phyloP scores from a whole-genome alignment of 1,140 invertebrate species.

The Pogonus chalceus region DNA sequence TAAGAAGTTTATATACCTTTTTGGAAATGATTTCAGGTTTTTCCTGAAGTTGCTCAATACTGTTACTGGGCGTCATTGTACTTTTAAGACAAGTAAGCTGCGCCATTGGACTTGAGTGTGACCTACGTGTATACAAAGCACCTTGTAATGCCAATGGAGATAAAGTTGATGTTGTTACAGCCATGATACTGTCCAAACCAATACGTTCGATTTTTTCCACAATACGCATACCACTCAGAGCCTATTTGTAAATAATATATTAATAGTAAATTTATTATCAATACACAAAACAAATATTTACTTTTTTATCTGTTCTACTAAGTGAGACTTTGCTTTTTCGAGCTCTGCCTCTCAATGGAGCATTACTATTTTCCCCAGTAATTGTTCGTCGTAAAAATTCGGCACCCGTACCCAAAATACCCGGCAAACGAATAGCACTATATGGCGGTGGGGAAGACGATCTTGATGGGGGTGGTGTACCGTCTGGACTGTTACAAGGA shows the following conservation, averaged over 20 bases:
- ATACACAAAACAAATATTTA: conserved; percentile 6
- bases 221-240: conserved; percentile 31
- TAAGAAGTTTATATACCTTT: background rate
- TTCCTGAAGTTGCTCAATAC: conserved; percentile 24
- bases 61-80: conserved; percentile 35
- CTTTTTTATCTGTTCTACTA: conserved; percentile 22
- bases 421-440: conserved; percentile 40
- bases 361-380: conserved; percentile 33
- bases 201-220: conserved; percentile 60
- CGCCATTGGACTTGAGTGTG: conserved; percentile 59
- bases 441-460: conserved; percentile 42
- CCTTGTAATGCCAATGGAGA: conserved; percentile 47
- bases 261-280: background rate
- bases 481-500: conserved; percentile 69
- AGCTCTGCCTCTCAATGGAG: background rate
- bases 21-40: conserved; percentile 26
- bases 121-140: conserved; percentile 40
- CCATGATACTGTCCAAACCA: conserved; percentile 55
- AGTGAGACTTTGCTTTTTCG: conserved; percentile 8
- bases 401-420: conserved; percentile 58
- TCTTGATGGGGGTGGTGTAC: conserved; percentile 45
- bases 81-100: conserved; percentile 61
- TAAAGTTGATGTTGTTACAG: conserved; percentile 36
- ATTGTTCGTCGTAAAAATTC: conserved; percentile 62
- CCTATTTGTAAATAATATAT: background rate